A percentile compares a stretch with the other conserved stretches of the same genome.
phyloP scores from a whole-genome alignment of 30 jellyfish, hydroid and myxozoan species.

The Pseudorhiza aurosa region DNA sequence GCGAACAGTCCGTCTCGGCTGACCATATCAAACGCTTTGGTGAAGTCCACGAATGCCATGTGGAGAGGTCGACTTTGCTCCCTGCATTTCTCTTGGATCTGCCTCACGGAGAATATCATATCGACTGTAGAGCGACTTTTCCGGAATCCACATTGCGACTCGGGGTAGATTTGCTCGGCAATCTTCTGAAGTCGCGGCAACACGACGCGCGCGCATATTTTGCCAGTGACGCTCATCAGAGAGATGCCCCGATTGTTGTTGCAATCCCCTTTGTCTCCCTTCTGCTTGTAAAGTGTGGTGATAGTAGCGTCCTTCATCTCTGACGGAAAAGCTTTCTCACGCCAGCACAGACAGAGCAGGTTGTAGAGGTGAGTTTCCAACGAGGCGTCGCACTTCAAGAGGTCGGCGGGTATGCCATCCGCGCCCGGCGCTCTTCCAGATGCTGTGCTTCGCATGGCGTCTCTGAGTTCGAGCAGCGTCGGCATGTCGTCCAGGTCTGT shows the following conservation, averaged over 20 bases:
- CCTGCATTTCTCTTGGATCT: constrained; percentile 40
- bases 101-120: constrained; percentile 39
- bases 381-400: neutral
- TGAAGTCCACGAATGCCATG: constrained; percentile 40
- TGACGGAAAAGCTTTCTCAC: constrained; percentile 4
- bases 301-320: constrained; percentile 31
- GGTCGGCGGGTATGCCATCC: constrained; percentile 18
- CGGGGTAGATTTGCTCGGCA: constrained; percentile 18
- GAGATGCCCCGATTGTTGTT: constrained; percentile 32
- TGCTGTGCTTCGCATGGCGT: neutral
- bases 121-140: constrained; percentile 31
- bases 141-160: constrained; percentile 43
- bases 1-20: constrained; percentile 27
- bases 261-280: constrained; percentile 39
- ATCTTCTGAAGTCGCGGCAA: neutral
- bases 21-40: constrained; percentile 23
- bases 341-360: neutral
- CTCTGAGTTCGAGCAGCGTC: neutral
- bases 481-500: neutral
- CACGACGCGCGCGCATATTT: constrained; percentile 5
- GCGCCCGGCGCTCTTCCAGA: constrained; percentile 12
- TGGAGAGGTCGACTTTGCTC: neutral
- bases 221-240: constrained; percentile 33
- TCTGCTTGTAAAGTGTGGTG: neutral
- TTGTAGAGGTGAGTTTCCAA: neutral